A percentile compares a stretch with the other conserved stretches of the same genome.
Evolutionary conservation across 1,140 invertebrate genomes (phyloP).

Genomic region (Lordiphosa collinella): DNA sequence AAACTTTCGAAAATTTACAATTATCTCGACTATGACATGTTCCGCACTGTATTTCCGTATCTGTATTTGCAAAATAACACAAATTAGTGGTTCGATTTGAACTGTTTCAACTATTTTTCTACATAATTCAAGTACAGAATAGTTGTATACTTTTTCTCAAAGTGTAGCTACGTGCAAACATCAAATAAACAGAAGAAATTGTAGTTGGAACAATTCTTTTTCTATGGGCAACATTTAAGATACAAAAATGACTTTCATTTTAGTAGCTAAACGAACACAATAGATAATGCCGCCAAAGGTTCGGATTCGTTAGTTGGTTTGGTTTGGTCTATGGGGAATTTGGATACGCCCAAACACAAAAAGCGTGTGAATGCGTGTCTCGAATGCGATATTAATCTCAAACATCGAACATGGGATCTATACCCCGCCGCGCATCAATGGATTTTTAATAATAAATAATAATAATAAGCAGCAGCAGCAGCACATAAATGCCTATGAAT

Average conservation of each 20-base stretch:
- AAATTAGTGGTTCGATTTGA: no score
- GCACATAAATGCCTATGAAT: constrained; percentile 53
- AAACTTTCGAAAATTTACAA: no score
- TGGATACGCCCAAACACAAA: constrained; percentile 65
- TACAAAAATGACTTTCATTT: constrained; percentile 77
- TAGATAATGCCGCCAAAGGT: constrained; percentile 58
- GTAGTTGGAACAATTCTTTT: background rate
- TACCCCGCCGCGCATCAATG: constrained; percentile 52
- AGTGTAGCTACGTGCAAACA: background rate
- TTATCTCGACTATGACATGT: no score
- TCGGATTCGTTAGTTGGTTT: constrained; percentile 28
- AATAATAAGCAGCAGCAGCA: constrained; percentile 37
- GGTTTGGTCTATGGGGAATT: constrained; percentile 59
- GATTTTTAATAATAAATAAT: constrained; percentile 69
- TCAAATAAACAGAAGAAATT: background rate
- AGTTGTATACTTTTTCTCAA: no score
- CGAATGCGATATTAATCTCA: constrained; percentile 67
- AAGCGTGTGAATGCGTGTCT: constrained; percentile 72
- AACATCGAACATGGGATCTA: background rate
- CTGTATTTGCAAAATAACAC: no score
- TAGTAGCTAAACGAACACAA: constrained; percentile 45
- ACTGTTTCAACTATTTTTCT: no score
- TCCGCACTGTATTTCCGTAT: no score
- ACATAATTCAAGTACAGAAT: no score
- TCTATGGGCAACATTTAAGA: constrained; percentile 50